Percentiles rank a stretch among this genome's conserved stretches.
phyloP scores from a whole-genome alignment of 2,797 vertebrate species.

The Geotria australis region DNA sequence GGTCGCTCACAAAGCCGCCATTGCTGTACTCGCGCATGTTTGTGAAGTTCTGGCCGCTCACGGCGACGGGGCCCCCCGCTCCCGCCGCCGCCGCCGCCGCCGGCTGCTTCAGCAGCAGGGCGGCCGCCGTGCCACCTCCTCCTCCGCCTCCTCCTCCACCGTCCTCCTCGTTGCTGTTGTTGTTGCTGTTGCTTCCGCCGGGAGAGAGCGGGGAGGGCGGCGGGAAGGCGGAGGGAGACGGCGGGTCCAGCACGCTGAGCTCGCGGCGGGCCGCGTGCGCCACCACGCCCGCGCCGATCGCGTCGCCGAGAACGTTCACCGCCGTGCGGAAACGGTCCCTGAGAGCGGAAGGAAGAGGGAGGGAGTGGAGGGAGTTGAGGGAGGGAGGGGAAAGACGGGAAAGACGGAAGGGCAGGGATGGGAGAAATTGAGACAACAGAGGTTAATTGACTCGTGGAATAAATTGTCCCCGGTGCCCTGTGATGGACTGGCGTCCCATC shows the following conservation, averaged over 20 bases:
- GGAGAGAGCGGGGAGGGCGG: background rate
- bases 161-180: too few species aligned
- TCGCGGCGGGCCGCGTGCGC: slow-evolving; percentile 71
- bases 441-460: too few species aligned
- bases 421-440: too few species aligned
- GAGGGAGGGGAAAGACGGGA: too few species aligned
- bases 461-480: too few species aligned
- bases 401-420: too few species aligned
- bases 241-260: slow-evolving; percentile 49
- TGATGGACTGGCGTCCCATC: too few species aligned
- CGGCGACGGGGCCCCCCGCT: too few species aligned
- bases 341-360: background rate
- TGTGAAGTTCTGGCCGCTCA: too few species aligned
- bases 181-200: too few species aligned
- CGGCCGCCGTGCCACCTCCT: background rate
- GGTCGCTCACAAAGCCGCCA: background rate
- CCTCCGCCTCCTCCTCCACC: background rate
- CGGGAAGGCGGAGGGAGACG: slow-evolving; percentile 7
- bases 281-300: slow-evolving; percentile 61
- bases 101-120: background rate
- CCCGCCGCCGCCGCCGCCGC: too few species aligned
- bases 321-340: slow-evolving; percentile 91
- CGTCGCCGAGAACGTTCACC: slow-evolving; percentile 87
- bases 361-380: too few species aligned
- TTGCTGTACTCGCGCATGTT: background rate